Percentiles rank a stretch among this genome's conserved stretches.
These are phyloP conservation scores for Galaxias olidus DNA, from an alignment of 2,797 vertebrate species.

Conservation along the genomic window DNA sequence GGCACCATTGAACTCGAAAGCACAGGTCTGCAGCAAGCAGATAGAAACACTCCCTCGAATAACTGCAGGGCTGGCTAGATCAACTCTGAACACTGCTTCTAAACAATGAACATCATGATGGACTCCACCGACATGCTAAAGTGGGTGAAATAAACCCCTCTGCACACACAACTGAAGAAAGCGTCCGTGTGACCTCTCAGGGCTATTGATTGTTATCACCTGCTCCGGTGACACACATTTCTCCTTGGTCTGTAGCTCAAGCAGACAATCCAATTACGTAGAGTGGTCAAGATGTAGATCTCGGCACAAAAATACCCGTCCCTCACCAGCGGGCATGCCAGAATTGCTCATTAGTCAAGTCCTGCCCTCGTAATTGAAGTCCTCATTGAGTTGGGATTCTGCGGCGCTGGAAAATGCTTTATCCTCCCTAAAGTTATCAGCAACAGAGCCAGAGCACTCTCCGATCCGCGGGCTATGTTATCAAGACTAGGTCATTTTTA, in stretches of 20 bases:
- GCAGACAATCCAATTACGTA: conserved; percentile 47
- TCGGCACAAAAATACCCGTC: conserved; percentile 13
- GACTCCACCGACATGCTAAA: too few relatives aligned
- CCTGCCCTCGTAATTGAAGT: conserved; percentile 39
- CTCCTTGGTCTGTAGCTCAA: conserved; percentile 22
- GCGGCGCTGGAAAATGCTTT: conserved; percentile 22
- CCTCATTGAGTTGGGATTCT: conserved; percentile 24
- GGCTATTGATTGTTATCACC: conserved; percentile 40
- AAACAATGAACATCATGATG: neutral
- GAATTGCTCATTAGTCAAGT: conserved; percentile 41
- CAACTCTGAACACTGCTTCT: neutral
- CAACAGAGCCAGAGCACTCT: neutral
- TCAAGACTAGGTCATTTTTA: conserved; percentile 6
- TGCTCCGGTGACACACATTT: conserved; percentile 32
- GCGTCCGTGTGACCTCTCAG: conserved; percentile 34
- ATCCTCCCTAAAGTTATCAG: neutral
- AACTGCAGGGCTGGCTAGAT: neutral
- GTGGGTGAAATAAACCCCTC: too few relatives aligned
- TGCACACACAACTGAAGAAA: conserved; percentile 44
- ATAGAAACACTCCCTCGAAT: neutral
- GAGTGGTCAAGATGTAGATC: conserved; percentile 23
- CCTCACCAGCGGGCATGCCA: conserved; percentile 20
- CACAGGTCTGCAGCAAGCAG: neutral
- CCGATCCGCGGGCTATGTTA: conserved; percentile 9
- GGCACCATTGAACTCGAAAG: neutral